Evolutionary conservation across 1,140 invertebrate genomes (phyloP), one percentile per base, ranked within the genome.

Genomic region (Megalopta genalis): DNA sequence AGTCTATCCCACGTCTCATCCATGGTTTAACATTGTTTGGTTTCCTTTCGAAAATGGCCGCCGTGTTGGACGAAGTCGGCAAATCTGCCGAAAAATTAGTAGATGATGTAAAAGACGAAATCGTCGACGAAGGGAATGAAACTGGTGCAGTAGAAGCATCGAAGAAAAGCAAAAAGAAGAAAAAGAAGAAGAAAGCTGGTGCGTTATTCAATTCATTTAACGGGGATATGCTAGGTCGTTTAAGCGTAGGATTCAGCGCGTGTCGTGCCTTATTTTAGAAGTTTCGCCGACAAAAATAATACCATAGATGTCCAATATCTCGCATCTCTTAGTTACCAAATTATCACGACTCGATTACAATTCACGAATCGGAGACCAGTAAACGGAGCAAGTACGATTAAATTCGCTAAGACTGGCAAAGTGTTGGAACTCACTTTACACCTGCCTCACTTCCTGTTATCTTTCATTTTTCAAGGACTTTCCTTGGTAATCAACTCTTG

Each of bases 141-240:
- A 89, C 94, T 81, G 93, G 92, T 14, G 93, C 93, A 2, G 93
- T 93, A 80, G 94, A 95, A 86, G 93, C 94, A 62, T 94, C 94
- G 16, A 95, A 95, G 86, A 95, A 95, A 90, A 96, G 95, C 90
- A 96, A 96, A 89, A 95, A 95, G 92, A 96, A 95, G 92, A 95
- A 95, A 91, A 96, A 95, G 93, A 95, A 95, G 94, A 96, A 96
- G 94, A 96, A 96, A 92, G 93, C 94, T 83, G 94, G 94, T 95
- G 89, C 90, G 93, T 88, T 69, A 16, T n/a, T 27, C 2, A 7
- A 52, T 25, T 14, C 46, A 25, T 59, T 16, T 25, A 52, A 84
- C 64, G 8, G 10, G 32, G 76, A 49, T 71, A 80, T 54, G 39
- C 39, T 62, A 46, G 69, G 69, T 71, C 37, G 39, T 69, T 42